Evolutionary conservation across 1,140 invertebrate genomes (phyloP).

Genomic region (Ctenoplectra terminalis): DNA sequence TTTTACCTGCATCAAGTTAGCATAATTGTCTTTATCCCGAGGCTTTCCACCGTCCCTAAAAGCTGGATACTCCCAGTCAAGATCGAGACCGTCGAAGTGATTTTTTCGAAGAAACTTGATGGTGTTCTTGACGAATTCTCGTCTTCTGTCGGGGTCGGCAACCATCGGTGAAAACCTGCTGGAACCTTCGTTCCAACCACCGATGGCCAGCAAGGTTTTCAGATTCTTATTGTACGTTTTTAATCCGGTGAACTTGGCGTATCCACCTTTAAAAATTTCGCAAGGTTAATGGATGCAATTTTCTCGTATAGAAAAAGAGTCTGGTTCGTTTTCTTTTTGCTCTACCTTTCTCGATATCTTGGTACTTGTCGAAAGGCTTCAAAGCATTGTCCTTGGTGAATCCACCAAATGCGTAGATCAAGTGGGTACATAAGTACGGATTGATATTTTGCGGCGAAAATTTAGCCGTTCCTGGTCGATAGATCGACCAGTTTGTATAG

Average conservation of each 20-base stretch:
- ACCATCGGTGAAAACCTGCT: constrained; percentile 94
- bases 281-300: neutral
- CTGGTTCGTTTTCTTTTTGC: no score
- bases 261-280: constrained; percentile 87
- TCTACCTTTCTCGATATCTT: constrained; percentile 96
- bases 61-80: constrained; percentile 98
- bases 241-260: constrained; percentile 96
- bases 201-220: constrained; percentile 96
- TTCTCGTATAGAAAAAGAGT: neutral
- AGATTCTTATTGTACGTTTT: constrained; percentile 97
- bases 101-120: constrained; percentile 95
- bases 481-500: constrained; percentile 97
- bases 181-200: constrained; percentile 98
- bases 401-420: constrained; percentile 97
- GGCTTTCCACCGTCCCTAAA: constrained; percentile 94
- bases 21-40: constrained; percentile 95
- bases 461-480: constrained; percentile 93
- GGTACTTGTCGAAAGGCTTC: constrained; percentile 96
- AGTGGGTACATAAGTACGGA: constrained; percentile 96
- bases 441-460: constrained; percentile 98
- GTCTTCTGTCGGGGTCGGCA: constrained; percentile 88
- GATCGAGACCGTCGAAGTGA: constrained; percentile 97
- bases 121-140: constrained; percentile 93
- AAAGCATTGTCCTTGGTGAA: constrained; percentile 95
- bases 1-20: constrained; percentile 90